phyloP scores from a whole-genome alignment of 2,113 vertebrate genomes.

The Hucho hucho region DNA sequence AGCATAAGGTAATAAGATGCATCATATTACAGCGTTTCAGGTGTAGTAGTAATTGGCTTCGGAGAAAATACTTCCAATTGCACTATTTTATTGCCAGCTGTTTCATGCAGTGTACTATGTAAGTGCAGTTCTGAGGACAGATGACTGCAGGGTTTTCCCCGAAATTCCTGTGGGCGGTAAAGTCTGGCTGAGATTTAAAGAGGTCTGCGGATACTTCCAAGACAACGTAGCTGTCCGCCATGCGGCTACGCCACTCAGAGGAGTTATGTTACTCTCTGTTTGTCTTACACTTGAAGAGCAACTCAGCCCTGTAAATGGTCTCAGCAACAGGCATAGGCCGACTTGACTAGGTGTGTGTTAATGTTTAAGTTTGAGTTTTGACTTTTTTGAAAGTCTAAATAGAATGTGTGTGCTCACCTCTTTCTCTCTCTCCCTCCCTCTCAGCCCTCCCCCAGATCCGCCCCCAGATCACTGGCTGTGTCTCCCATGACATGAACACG shows the following conservation, averaged over 20 bases:
- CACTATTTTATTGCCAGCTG: too few species aligned
- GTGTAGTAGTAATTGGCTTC: too few species aligned
- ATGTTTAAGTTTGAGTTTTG: background rate
- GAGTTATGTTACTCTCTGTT: slow-evolving; percentile 21
- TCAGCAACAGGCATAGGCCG: background rate
- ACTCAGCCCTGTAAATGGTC: background rate
- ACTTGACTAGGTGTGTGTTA: too few species aligned
- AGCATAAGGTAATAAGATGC: too few species aligned
- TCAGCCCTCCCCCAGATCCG: slow-evolving; percentile 59
- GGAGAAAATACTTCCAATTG: too few species aligned
- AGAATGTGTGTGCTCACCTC: background rate
- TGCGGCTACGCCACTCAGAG: slow-evolving; percentile 3
- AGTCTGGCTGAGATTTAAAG: slow-evolving; percentile 7
- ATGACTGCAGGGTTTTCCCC: slow-evolving; percentile 27
- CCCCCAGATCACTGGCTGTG: slow-evolving; percentile 82
- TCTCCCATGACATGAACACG: slow-evolving; percentile 87
- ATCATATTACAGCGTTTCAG: too few species aligned
- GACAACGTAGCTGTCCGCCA: slow-evolving; percentile 36
- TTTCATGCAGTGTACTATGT: background rate
- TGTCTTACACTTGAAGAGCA: background rate
- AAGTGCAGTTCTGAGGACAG: slow-evolving; percentile 24
- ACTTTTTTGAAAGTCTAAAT: too few species aligned
- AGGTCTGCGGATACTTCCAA: slow-evolving; percentile 50
- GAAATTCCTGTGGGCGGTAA: background rate
- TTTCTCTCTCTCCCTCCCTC: slow-evolving; percentile 17